Evolutionary conservation across 2,888 invertebrate genomes (phyloP).

Genomic region (Caenorhabditis parvicauda): DNA sequence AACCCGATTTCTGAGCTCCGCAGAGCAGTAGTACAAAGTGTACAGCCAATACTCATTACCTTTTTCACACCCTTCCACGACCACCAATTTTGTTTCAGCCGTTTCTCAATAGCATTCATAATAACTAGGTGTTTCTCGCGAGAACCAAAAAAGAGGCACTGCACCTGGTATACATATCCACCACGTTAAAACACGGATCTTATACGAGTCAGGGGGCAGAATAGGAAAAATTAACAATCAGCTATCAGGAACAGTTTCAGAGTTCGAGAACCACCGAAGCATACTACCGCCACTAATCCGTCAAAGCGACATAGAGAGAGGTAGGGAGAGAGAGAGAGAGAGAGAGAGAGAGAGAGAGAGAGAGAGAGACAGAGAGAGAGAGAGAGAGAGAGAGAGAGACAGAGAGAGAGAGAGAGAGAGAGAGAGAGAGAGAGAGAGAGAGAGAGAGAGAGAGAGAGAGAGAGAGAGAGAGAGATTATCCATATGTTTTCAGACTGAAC

Average conservation of each 20-base stretch:
- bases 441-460: conserved; percentile 73
- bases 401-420: neutral
- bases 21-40: no score
- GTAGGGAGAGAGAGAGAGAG: conserved; percentile 1
- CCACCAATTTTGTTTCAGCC: no score
- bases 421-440: neutral
- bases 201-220: no score
- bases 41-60: no score
- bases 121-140: no score
- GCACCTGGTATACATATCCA: no score
- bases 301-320: conserved; percentile 96
- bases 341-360: neutral
- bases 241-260: conserved; percentile 30
- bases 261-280: conserved; percentile 55
- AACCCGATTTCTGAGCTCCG: no score
- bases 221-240: no score
- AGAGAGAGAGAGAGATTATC: neutral
- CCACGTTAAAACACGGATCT: no score
- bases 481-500: conserved; percentile 71
- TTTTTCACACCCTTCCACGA: no score
- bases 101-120: no score
- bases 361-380: neutral
- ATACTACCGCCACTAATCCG: conserved; percentile 72
- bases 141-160: conserved; percentile 1
- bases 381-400: conserved; percentile 74